These are phyloP conservation scores for Dendrocopos noguchii DNA, from an alignment of 2,113 vertebrate genomes.

Conservation along the genomic window DNA sequence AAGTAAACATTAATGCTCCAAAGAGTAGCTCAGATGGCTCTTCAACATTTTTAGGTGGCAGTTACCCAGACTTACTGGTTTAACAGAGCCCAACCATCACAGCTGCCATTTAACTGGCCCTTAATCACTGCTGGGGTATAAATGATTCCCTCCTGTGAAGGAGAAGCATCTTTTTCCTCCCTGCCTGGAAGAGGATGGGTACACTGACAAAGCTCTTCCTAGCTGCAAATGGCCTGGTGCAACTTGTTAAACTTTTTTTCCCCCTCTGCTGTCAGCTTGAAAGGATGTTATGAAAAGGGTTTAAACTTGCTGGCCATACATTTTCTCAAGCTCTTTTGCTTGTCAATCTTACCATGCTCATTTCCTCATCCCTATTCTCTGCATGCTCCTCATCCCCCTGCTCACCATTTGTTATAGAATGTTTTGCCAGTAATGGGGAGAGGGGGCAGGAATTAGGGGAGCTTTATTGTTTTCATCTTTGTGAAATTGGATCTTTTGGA, in stretches of 20 bases:
- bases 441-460: background rate
- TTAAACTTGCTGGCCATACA: background rate
- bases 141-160: background rate
- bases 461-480: background rate
- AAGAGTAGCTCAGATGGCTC: constrained; percentile 22
- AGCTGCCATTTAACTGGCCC: constrained; percentile 3
- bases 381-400: fast-evolving
- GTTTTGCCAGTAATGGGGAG: background rate
- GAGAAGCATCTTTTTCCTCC: background rate
- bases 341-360: background rate
- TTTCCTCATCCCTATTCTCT: background rate
- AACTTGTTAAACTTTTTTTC: background rate
- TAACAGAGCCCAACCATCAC: background rate
- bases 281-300: background rate
- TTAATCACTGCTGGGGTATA: constrained; percentile 16
- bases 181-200: fast-evolving
- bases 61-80: constrained; percentile 28
- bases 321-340: background rate
- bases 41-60: constrained; percentile 59
- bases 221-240: background rate
- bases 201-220: background rate
- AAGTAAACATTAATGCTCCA: constrained; percentile 67
- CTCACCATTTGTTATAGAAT: background rate
- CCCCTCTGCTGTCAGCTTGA: background rate
- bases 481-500: background rate